Evolutionary conservation across 2,113 vertebrate genomes (phyloP).

Genomic region (Sebastes schlegelii): DNA sequence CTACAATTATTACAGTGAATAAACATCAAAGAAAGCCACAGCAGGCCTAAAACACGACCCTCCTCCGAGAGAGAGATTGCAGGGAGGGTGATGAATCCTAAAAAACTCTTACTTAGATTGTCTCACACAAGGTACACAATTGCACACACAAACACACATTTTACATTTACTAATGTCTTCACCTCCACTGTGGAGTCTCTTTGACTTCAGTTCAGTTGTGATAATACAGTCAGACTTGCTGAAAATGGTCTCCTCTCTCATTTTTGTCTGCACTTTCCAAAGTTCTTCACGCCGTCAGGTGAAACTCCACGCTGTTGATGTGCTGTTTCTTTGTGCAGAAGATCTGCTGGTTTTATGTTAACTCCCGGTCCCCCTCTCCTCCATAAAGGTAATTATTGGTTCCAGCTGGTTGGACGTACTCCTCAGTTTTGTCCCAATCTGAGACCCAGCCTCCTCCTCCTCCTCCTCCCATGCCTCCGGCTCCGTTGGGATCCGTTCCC

Average conservation of each 20-base stretch:
- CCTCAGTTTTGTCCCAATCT: slow-evolving; percentile 96
- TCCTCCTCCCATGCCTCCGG: slow-evolving; percentile 47
- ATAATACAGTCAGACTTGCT: slow-evolving; percentile 46
- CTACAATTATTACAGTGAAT: slow-evolving; percentile 49
- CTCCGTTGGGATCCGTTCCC: slow-evolving; percentile 81
- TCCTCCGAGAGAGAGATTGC: slow-evolving; percentile 25
- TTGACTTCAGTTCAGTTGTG: slow-evolving; percentile 51
- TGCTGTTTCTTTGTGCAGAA: slow-evolving; percentile 28
- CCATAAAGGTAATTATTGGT: slow-evolving; percentile 90
- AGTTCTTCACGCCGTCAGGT: slow-evolving; percentile 45
- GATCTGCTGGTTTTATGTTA: slow-evolving; percentile 60
- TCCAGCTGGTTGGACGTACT: slow-evolving; percentile 93
- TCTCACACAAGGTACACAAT: slow-evolving; percentile 55
- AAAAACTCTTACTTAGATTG: slow-evolving; percentile 45
- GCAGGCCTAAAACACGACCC: slow-evolving; percentile 49
- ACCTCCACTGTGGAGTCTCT: slow-evolving; percentile 50
- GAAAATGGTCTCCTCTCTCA: slow-evolving; percentile 32
- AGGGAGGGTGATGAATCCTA: slow-evolving; percentile 51
- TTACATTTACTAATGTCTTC: slow-evolving; percentile 59
- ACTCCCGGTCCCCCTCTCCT: slow-evolving; percentile 81
- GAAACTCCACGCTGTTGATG: slow-evolving; percentile 30
- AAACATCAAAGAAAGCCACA: slow-evolving; percentile 55
- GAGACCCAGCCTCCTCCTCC: slow-evolving; percentile 89
- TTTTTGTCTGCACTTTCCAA: slow-evolving; percentile 28
- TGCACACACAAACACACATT: slow-evolving; percentile 63